Evolutionary conservation across 2,113 vertebrate genomes (phyloP), one percentile per base, ranked within the genome.

Genomic region (Lepisosteus osseus): DNA sequence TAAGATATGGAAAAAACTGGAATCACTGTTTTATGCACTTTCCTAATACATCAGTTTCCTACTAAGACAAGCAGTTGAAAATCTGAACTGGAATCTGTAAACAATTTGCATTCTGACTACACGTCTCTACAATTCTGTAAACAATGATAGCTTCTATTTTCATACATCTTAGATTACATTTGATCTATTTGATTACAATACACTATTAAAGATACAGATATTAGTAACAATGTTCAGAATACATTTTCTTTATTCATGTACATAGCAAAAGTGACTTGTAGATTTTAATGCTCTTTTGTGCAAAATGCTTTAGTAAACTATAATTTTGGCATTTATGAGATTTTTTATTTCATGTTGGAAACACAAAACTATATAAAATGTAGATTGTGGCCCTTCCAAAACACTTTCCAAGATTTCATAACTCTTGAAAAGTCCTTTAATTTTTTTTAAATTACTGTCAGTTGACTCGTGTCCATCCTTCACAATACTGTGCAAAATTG

Each of bases 301-400:
- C 90, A 93, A 93, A 93, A 92, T 89, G 90, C 91, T 92, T 91
- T 87, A 90, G 90, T 93, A 91, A 93, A 91, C 88, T 91, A 92
- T 83, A 85, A 91, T 89, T 83, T 92, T 93, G 90, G 90, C 90
- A 89, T 91, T 90, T 82, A 90, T 92, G 89, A 93, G 82, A 87
- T 88, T 87, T 77, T 83, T 78, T 80, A 82, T 55, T 67, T 67
- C 7, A 83, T 81, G 74, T 77, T 78, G 73, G 44, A 76, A 80
- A 54, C 67, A 71, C 6, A 68, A 71, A 54, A 72, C 40, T 64
- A 75, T 76, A 9, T 51, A 51, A 54, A 69, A 70, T 70, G 73
- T 61, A 47, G 77, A 42, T 70, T 65, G 85, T 75, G 72, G 70
- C 79, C 73, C 79, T 78, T 77, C 75, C 78, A 68, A 79, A 80